Evolutionary conservation across 2,797 vertebrate species (phyloP).

Genomic region (Neomorphus geoffroyi): DNA sequence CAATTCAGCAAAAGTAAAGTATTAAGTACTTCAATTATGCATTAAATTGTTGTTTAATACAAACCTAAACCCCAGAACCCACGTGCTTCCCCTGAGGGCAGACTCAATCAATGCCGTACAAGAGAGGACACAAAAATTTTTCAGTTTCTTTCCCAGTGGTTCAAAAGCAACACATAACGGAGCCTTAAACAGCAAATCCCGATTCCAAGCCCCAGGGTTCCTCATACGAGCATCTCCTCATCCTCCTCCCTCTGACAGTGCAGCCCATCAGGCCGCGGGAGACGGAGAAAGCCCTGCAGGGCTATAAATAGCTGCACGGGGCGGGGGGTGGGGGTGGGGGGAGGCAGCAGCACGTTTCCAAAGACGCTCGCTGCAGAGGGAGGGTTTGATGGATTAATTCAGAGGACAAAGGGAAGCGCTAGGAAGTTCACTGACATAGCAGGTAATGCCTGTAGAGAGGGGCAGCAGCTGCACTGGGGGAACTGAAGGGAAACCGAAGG

Average conservation of each 20-base stretch:
- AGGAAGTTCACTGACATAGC: not conserved
- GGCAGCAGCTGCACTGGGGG: not conserved
- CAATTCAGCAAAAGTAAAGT: not conserved
- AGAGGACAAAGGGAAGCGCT: not conserved
- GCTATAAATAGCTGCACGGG: slow-evolving; percentile 64
- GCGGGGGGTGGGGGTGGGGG: not conserved
- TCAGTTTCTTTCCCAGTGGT: not conserved
- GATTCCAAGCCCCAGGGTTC: not conserved
- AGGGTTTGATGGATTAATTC: slow-evolving; percentile 17
- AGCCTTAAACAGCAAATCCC: not conserved
- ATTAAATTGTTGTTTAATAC: not conserved
- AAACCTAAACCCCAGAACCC: not conserved
- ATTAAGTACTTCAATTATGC: not conserved
- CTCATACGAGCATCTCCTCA: not conserved
- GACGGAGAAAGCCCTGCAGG: slow-evolving; percentile 61
- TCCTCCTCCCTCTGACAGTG: not conserved
- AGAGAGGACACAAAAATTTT: not conserved
- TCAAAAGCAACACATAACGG: not conserved
- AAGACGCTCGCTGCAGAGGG: slow-evolving; percentile 48
- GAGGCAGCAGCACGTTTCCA: slow-evolving; percentile 48
- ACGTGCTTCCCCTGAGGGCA: not conserved
- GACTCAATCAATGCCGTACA: not conserved
- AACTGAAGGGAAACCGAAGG: not conserved
- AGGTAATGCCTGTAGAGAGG: not conserved
- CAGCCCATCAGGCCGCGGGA: slow-evolving; percentile 7